A percentile compares a stretch with the other conserved stretches of the same genome.
Conservation (phyloP, 2,888 invertebrate species). For the Terebella lapidaria region DNA sequence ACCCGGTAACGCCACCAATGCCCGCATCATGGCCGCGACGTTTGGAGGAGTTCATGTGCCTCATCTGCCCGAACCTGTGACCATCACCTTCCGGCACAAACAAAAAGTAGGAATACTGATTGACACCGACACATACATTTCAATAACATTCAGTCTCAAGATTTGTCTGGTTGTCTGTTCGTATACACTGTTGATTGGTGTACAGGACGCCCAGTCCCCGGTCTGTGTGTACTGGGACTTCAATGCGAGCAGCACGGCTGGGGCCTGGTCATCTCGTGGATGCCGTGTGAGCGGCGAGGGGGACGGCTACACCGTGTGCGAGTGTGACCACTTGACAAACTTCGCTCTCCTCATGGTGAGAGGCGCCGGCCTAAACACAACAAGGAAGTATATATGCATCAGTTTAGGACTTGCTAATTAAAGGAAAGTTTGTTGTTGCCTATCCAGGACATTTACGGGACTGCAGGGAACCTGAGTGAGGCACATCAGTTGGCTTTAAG, state of each 20-base stretch:
- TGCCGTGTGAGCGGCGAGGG: slow-evolving; percentile 7
- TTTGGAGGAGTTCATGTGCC: neutral
- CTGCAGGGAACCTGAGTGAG: slow-evolving; percentile 23
- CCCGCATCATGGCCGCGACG: neutral
- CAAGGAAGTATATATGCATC: too few relatives aligned
- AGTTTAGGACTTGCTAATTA: too few relatives aligned
- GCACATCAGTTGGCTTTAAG: slow-evolving; percentile 43
- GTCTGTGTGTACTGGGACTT: neutral
- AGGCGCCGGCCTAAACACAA: too few relatives aligned
- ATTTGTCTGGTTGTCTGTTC: too few relatives aligned
- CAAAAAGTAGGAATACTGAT: neutral
- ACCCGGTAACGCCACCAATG: too few relatives aligned
- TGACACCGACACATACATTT: neutral
- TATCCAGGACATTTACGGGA: slow-evolving; percentile 37
- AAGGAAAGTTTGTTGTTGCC: too few relatives aligned
- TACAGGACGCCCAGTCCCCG: neutral
- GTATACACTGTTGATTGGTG: too few relatives aligned
- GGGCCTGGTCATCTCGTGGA: neutral
- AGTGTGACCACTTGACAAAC: slow-evolving; percentile 38
- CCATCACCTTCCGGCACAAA: neutral
- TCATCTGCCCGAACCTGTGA: neutral
- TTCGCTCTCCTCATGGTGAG: slow-evolving; percentile 42
- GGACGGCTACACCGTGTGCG: slow-evolving; percentile 30
- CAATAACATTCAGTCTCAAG: too few relatives aligned
- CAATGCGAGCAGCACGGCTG: too few relatives aligned